Base-by-base conservation (phyloP, 2,888 invertebrate genomes). In the Torymus texanus region DNA sequence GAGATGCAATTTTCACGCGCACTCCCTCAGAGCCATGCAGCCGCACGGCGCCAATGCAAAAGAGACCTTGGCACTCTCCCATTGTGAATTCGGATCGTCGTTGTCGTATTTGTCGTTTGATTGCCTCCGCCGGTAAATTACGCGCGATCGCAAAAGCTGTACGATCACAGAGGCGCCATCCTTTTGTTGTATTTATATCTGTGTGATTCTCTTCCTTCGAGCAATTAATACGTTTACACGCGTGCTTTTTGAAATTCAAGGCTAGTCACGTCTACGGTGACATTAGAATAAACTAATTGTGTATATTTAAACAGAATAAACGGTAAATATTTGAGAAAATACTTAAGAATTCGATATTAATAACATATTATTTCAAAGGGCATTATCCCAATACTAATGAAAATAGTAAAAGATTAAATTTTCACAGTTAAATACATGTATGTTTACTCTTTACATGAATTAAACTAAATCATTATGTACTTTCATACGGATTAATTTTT, bases 1-100 rank as follows among this genome's bases (percentile, higher is more conserved):
- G 41, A 41, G 5, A 41, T 41, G 41, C 58, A 50, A 65, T 65
- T 75, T 61, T 68, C 67, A 51, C 75, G 67, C 61, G 41, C 5
- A 41, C 41, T 41, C 41, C 8, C 53, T 75, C 62, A 62, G 62
- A 55, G 61, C 51, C 41, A 41, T 21, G 14, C 21, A 13, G 21
- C 41, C 14, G n/a, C 21, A 51, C 5, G 16, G 11, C n/a, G 10
- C n/a, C 61, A 24, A 58, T 16, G 61, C 21, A 5, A 55, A 51
- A 3, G 16, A 75, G 59, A 53, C 59, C 59, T 67, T 59, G 53
- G 13, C 13, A 58, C 71, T 18, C 29, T 71, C 29, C 53, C 59
- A 71, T 66, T 59, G 66, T 67, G 55, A 73, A 73, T 78, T 78
- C 67, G 72, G 72, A 61, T 12, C 41, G 72, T 61, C 59, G 14